Conservation (phyloP, 2,888 invertebrate species). For the Conus canariensis region DNA sequence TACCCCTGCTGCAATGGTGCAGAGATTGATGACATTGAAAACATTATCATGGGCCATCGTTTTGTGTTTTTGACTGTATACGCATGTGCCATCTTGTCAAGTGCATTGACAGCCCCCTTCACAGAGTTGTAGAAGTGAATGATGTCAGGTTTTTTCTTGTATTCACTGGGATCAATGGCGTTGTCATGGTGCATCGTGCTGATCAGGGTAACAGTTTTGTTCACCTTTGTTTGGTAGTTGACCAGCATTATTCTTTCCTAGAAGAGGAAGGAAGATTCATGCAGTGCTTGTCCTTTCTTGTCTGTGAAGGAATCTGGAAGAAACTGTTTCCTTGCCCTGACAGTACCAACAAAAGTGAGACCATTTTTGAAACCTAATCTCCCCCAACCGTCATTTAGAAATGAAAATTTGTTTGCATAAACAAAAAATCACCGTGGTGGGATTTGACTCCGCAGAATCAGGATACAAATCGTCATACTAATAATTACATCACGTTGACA, state of each 20-base stretch:
- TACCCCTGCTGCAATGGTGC: no score
- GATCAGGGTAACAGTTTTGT: neutral
- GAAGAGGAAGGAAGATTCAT: neutral
- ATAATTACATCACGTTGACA: no score
- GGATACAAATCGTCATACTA: no score
- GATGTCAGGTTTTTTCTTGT: constrained; percentile 16
- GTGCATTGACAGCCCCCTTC: constrained; percentile 31
- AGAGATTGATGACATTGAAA: no score
- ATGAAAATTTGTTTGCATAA: no score
- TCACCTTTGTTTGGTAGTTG: neutral
- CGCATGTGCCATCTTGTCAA: constrained; percentile 35
- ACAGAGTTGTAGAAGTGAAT: constrained; percentile 31
- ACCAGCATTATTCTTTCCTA: neutral
- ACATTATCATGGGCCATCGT: no score
- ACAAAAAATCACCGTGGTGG: no score
- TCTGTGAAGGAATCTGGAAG: neutral
- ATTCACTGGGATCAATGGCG: neutral
- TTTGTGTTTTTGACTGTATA: constrained; percentile 29
- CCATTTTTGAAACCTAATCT: neutral
- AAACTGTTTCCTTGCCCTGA: neutral
- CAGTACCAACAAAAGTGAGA: constrained; percentile 5
- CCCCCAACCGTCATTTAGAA: no score
- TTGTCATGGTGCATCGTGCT: neutral
- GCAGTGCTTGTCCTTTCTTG: neutral
- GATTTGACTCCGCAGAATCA: no score